phyloP scores from a whole-genome alignment of 1,140 invertebrate genomes.

The Neodiprion virginianus region DNA sequence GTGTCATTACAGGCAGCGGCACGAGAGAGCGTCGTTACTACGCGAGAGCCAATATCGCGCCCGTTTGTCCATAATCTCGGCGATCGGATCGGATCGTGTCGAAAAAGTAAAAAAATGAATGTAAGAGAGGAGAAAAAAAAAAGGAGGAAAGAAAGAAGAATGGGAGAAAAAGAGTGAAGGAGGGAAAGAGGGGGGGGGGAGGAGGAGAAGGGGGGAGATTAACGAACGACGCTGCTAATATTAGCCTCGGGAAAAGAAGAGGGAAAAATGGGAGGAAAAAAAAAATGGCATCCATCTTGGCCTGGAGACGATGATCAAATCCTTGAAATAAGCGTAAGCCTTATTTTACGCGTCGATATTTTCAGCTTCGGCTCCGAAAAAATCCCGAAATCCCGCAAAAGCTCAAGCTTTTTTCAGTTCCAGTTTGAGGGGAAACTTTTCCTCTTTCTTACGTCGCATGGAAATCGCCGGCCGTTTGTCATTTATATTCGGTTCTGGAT shows the following conservation, averaged over 20 bases:
- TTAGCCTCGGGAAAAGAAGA: neutral
- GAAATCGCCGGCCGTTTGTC: too few species aligned
- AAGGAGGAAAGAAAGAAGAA: neutral
- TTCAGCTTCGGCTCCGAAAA: neutral
- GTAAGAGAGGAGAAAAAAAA: too few species aligned
- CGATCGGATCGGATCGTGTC: too few species aligned
- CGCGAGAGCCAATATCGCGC: conserved; percentile 31
- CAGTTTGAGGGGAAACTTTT: too few species aligned
- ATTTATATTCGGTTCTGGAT: too few species aligned
- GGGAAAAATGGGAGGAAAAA: neutral
- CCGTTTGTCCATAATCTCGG: too few species aligned
- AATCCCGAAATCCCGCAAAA: too few species aligned
- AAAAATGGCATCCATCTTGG: too few species aligned
- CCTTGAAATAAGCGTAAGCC: neutral
- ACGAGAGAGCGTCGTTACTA: neutral
- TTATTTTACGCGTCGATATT: neutral
- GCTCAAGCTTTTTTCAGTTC: too few species aligned
- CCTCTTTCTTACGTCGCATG: too few species aligned
- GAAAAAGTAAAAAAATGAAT: too few species aligned
- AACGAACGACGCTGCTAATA: conserved; percentile 13
- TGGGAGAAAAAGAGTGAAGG: neutral
- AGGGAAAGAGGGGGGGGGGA: neutral
- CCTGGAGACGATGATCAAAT: too few species aligned
- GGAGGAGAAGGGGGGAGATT: neutral
- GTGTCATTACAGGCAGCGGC: conserved; percentile 29